Percentiles rank a stretch among this genome's conserved stretches.
phyloP scores from a whole-genome alignment of 2,113 vertebrate genomes.

The Sapajus apella region DNA sequence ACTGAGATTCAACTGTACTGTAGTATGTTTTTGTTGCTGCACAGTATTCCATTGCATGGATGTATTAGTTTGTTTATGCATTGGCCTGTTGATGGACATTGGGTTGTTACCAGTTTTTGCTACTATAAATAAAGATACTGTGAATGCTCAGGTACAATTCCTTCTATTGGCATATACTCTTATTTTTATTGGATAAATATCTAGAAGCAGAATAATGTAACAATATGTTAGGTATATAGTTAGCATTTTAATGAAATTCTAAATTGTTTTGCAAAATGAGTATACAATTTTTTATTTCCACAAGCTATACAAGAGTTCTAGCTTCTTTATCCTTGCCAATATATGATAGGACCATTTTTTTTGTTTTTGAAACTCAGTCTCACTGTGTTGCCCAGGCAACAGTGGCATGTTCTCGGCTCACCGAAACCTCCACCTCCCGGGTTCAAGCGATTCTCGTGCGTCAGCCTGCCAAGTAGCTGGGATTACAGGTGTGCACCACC shows the following conservation, averaged over 20 bases:
- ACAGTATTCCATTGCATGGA: neutral
- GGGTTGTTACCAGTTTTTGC: neutral
- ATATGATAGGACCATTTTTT: neutral
- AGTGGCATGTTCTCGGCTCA: too few relatives aligned
- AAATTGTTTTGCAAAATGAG: neutral
- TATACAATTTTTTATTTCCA: neutral
- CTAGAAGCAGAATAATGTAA: neutral
- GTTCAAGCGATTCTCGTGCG: too few relatives aligned
- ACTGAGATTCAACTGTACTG: neutral
- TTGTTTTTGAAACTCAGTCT: too few relatives aligned
- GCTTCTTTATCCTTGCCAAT: neutral
- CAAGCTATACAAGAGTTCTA: neutral
- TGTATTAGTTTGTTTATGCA: neutral
- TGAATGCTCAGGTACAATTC: neutral
- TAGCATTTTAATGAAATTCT: neutral
- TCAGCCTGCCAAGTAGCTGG: too few relatives aligned
- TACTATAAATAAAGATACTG: neutral
- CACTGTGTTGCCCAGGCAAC: too few relatives aligned
- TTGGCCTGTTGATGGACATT: neutral
- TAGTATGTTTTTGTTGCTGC: neutral
- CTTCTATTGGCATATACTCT: neutral
- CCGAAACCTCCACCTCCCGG: too few relatives aligned
- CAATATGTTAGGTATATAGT: neutral
- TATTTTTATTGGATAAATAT: slow-evolving; percentile 2
- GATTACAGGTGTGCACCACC: too few relatives aligned